Base-by-base conservation (phyloP, 2,888 invertebrate species). In the Nemapogon koenigi region DNA sequence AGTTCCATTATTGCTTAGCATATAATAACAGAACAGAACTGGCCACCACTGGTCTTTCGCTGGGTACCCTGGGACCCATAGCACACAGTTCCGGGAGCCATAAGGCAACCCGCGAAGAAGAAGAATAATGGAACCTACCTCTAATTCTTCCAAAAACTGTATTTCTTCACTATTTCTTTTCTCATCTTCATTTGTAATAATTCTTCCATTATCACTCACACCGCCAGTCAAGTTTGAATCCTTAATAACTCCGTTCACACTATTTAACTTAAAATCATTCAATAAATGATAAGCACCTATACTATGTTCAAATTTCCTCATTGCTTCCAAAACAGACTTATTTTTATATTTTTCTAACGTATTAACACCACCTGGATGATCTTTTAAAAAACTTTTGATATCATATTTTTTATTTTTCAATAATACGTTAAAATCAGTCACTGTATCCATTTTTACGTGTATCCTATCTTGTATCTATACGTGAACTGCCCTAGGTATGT, bases 341-440 rank as follows among this genome's bases (percentile, higher is more conserved):
- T 81, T 81, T 50, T 73, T 65, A 47, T 73, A 86, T n/a, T 62
- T 61, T 46, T 78, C 67, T 1, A 91, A 60, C 1, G 86, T 86
- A 49, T 84, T 85, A 1, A 82, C 58, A 0, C 91, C 90, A 0
- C 90, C 91, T 0, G 91, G 91, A 59, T 91, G 90, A 49, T 88
- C 85, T 37, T 79, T 80, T 36, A 88, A 49, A 52, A 91, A 90
- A 22, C 71, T 60, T 32, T 81, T 67, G 38, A 91, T 69, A 54
- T 91, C 84, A 62, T 89, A 90, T 35, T 61, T 62, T 25, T 81
- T 67, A 6, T 72, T 70, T 41, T 71, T 65, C 53, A 70, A 81
- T 15, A 44, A 43, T 1, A 79, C 66, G 13, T 62, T 62, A 44
- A 76, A 75, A n/a, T 47, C 45, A 27, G 49, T 49, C 17, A 50